These are phyloP conservation scores for Gracilinanus agilis DNA, from an alignment of 2,113 vertebrate genomes.

Conservation along the genomic window DNA sequence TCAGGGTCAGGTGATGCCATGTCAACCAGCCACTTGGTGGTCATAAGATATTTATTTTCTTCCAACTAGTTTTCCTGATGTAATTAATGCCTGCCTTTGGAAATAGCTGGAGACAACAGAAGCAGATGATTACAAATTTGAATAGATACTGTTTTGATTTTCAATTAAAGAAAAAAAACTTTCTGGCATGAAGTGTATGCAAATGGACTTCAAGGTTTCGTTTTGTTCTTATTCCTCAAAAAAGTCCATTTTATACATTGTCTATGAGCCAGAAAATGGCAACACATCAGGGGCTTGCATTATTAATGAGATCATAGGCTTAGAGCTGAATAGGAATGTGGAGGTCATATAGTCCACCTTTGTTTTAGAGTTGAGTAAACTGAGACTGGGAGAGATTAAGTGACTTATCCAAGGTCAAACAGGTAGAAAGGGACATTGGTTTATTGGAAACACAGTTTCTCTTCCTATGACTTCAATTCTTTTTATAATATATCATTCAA, in stretches of 20 bases:
- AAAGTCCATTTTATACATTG: not conserved
- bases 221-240: conserved; percentile 42
- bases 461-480: not conserved
- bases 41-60: conserved; percentile 43
- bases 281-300: conserved; percentile 56
- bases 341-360: not conserved
- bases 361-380: not conserved
- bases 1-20: conserved; percentile 49
- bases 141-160: conserved; percentile 18
- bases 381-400: not conserved
- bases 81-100: conserved; percentile 40
- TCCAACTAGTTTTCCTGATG: conserved; percentile 23
- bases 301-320: conserved; percentile 49
- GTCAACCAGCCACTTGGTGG: conserved; percentile 27
- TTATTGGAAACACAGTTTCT: not conserved
- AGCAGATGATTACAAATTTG: conserved; percentile 45
- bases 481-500: not conserved
- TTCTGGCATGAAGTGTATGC: conserved; percentile 55
- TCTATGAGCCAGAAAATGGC: conserved; percentile 22
- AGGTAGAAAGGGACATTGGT: no score
- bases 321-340: not conserved
- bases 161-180: conserved; percentile 19
- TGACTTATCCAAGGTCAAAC: not conserved
- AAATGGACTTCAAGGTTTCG: conserved; percentile 62
- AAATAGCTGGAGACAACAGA: conserved; percentile 10